Conservation (phyloP, 2,888 invertebrate species). For the Philonicus albiceps region DNA sequence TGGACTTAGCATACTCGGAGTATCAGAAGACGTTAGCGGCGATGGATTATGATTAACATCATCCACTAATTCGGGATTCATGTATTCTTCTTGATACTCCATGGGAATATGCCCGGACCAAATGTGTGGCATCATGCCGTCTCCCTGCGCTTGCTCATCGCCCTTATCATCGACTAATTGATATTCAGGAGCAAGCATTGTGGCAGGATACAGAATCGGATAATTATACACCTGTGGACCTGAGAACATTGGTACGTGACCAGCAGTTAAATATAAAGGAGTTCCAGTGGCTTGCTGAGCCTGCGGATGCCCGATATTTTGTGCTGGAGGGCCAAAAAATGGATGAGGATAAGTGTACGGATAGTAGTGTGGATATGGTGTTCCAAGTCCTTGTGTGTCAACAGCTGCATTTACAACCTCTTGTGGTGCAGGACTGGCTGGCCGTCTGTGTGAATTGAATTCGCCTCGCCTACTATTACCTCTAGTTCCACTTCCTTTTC, state of each 20-base stretch:
- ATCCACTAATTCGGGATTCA: constrained; percentile 52
- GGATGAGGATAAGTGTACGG: constrained; percentile 55
- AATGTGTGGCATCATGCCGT: constrained; percentile 48
- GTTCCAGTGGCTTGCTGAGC: constrained; percentile 61
- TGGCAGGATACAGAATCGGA: constrained; percentile 55
- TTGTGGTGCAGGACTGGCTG: constrained; percentile 52
- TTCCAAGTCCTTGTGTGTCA: constrained; percentile 52
- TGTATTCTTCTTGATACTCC: constrained; percentile 58
- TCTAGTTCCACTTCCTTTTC: constrained; percentile 55
- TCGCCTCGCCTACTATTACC: constrained; percentile 56
- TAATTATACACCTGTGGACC: constrained; percentile 56
- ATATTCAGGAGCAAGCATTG: constrained; percentile 58
- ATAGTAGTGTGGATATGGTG: constrained; percentile 27
- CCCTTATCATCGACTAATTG: constrained; percentile 56
- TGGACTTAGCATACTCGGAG: constrained; percentile 61
- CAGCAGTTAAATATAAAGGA: constrained; percentile 55
- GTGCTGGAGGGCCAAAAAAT: constrained; percentile 54
- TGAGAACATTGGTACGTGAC: constrained; percentile 57
- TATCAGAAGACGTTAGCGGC: constrained; percentile 58
- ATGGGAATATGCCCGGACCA: constrained; percentile 56
- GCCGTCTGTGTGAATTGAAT: constrained; percentile 52
- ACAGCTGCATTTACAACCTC: constrained; percentile 51
- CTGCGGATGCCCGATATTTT: constrained; percentile 56
- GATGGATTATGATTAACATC: constrained; percentile 59
- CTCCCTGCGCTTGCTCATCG: constrained; percentile 54